Conservation (phyloP, 2,888 invertebrate species). For the Anthophora plumipes region DNA sequence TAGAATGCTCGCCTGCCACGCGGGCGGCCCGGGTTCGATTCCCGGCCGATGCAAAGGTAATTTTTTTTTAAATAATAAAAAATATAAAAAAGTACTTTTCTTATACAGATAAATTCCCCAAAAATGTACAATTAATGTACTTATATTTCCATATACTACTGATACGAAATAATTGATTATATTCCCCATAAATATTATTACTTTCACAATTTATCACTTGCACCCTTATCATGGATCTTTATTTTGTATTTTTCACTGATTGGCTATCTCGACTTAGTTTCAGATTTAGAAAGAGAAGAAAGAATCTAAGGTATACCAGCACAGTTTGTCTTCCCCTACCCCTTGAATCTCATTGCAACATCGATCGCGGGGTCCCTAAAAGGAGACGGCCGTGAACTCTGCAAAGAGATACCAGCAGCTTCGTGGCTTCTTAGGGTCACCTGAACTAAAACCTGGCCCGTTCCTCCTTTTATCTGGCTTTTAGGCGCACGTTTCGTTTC, state of each 20-base stretch:
- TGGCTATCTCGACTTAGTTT: neutral
- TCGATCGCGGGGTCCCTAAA: conserved; percentile 67
- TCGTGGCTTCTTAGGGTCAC: conserved; percentile 47
- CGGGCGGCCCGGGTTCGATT: conserved; percentile 82
- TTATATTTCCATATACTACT: neutral
- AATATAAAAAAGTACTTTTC: neutral
- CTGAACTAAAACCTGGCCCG: conserved; percentile 39
- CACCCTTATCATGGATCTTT: neutral
- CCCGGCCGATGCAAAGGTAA: conserved; percentile 80
- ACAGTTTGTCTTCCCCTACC: conserved; percentile 20
- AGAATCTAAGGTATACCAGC: conserved; percentile 6
- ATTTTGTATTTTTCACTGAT: neutral
- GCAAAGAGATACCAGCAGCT: conserved; percentile 53
- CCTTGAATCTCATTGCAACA: conserved; percentile 63
- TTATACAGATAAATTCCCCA: neutral
- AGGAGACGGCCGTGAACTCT: conserved; percentile 69
- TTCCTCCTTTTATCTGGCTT: conserved; percentile 23
- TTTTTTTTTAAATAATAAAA: neutral
- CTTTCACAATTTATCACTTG: neutral
- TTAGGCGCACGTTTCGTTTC: conserved; percentile 8
- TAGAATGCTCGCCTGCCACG: conserved; percentile 85
- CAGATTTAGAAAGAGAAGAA: neutral
- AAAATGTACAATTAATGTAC: neutral
- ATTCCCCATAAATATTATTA: neutral
- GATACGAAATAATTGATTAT: neutral